phyloP scores from a whole-genome alignment of 1,140 invertebrate species.

The Temnothorax longispinosus region DNA sequence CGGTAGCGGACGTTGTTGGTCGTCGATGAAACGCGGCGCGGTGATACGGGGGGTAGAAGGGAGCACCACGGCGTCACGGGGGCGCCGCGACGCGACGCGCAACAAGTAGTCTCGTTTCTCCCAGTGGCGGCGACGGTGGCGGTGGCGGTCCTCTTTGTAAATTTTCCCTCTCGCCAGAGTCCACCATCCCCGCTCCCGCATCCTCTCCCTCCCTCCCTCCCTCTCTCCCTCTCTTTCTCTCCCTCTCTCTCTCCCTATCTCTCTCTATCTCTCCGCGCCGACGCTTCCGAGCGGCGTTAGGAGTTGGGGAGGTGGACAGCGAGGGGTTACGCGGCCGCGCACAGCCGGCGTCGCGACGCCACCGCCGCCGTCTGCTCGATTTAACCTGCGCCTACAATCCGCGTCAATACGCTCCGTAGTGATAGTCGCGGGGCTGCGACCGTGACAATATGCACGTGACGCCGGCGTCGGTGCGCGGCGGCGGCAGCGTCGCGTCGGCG shows the following conservation, averaged over 20 bases:
- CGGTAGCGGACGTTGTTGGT: constrained; percentile 35
- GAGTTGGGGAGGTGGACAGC: background rate
- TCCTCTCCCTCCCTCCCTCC: background rate
- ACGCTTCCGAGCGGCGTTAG: background rate
- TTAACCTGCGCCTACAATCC: constrained; percentile 78
- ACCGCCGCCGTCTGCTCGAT: constrained; percentile 81
- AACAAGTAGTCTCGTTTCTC: constrained; percentile 73
- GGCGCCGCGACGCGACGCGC: constrained; percentile 70
- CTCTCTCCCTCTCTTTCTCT: background rate
- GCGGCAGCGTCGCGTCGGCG: background rate
- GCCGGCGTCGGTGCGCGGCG: constrained; percentile 15
- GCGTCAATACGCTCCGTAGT: constrained; percentile 76
- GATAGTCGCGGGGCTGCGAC: constrained; percentile 66
- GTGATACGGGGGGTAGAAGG: constrained; percentile 30
- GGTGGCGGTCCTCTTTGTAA: constrained; percentile 68
- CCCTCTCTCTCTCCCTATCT: background rate
- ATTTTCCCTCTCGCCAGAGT: constrained; percentile 76
- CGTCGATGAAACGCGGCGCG: constrained; percentile 55
- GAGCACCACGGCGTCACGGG: constrained; percentile 69
- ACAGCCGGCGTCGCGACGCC: constrained; percentile 79
- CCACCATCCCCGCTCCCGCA: constrained; percentile 1
- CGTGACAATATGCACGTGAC: constrained; percentile 67
- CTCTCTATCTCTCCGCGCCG: background rate
- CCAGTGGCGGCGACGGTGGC: constrained; percentile 15
- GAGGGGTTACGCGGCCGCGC: constrained; percentile 67